Conservation (phyloP, 37 sponge, comb jelly and placozoan genomes). For the Eunapius fragilis region DNA sequence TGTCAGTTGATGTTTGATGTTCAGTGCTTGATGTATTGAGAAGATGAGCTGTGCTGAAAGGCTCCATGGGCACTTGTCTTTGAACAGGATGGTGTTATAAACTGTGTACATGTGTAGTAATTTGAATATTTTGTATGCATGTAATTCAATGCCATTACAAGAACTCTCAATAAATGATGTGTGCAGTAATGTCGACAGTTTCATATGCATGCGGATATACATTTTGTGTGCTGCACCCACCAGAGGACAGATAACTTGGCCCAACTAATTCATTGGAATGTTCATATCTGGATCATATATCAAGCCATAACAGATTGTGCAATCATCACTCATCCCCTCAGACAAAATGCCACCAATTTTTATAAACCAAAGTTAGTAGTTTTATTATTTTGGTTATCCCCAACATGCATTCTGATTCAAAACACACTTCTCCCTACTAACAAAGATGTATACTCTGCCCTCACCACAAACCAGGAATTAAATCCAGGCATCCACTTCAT, state of each 20-base stretch:
- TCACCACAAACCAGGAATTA: no score
- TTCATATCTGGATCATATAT: background rate
- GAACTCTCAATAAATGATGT: background rate
- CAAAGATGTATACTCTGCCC: no score
- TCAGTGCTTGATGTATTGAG: background rate
- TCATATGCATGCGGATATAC: background rate
- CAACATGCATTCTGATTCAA: no score
- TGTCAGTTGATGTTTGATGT: background rate
- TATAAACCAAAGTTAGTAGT: no score
- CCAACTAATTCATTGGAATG: background rate
- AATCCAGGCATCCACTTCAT: no score
- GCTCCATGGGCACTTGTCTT: background rate
- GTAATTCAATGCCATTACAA: background rate
- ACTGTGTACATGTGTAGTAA: background rate
- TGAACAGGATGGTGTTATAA: background rate
- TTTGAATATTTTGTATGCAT: background rate
- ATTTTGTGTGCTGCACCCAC: background rate
- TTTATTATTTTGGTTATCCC: no score
- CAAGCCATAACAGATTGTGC: background rate
- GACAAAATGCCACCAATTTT: no score
- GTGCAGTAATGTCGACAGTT: background rate
- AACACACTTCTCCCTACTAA: no score
- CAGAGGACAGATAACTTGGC: background rate
- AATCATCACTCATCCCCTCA: background rate
- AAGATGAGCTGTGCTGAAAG: background rate